Base-by-base conservation (phyloP, 2,797 vertebrate species). In the Melanotaenia maccullochi region DNA sequence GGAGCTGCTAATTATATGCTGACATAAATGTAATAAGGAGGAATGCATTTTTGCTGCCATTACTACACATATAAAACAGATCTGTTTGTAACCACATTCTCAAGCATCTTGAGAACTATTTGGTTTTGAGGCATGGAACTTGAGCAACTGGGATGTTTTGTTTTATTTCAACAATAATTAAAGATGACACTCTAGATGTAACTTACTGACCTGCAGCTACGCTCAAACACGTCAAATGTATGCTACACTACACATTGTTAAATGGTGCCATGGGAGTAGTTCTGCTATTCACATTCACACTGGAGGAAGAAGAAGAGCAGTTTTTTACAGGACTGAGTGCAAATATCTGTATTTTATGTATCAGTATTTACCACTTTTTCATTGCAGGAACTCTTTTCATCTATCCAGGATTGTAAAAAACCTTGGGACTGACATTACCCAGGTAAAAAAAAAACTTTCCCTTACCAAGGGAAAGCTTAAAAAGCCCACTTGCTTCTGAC, bases 1-100 rank as follows among this genome's bases (percentile, higher is more conserved):
- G 59, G 74, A 81, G 74, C 63, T 44, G 73, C 77, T 86, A 85
- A 91, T 78, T 74, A 84, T 77, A 83, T 83, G 85, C 65, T 88
- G 82, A 88, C 78, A 75, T 81, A 54, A 78, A 76, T 60, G 64
- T 63, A 76, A 82, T 44, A 33, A 73, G 40, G 2, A 69, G 71
- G 81, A 89, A 90, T 84, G 78, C 28, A 42, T 71, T 55, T 66
- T 67, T 80, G 63, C 75, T 75, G 66, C 72, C 57, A 58, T 63
- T 44, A 32, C 71, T 86, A 75, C 57, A 59, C 63, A 78, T 88
- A 25, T 40, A 28, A 78, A 86, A 78, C 84, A 82, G 78, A 89
- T 84, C 78, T 85, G 84, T 86, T 85, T 86, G 72, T 64, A 55
- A 66, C 22, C 36, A 68, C 51, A 52, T 71, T 72, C 42, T 72